Evolutionary conservation across 2,113 vertebrate species (phyloP), one percentile per base, ranked within the genome.

Genomic region (Sula dactylatra): DNA sequence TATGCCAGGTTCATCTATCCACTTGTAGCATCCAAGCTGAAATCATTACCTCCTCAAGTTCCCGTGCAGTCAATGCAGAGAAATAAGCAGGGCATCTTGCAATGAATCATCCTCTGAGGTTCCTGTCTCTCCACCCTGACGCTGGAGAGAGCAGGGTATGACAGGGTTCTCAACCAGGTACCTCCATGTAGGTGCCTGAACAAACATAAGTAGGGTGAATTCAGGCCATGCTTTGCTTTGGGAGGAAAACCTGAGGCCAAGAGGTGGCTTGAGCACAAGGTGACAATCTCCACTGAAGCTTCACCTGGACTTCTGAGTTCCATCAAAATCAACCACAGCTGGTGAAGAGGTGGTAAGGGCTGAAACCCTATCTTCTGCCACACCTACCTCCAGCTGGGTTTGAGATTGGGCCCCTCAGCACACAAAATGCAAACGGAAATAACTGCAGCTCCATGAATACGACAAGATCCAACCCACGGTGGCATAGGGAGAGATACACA

Each of bases 401-500:
- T 77, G 54, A 64, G 50, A 25, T 0, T 7, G n/a, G 29, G 4
- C 6, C 7, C 22, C 40, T 44, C 21, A 36, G 76, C 44, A 44
- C 62, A 59, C 13, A 40, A 50, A 84, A 44, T 9, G 11, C 38
- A 65, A 56, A 17, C 15, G 40, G n/a, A 83, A 88, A 61, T 65
- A 59, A 32, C 17, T 62, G 36, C 45, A 91, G 65, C 47, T 71
- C 65, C 27, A 16, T 9, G 6, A 66, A 70, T 5, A 27, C 1
- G 3, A 32, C 27, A 40, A 34, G 77, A 47, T 47, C 16, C 22
- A 72, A 52, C 40, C 25, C 1, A 3, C 7, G 45, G 26, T 42
- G 56, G 22, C 2, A 2, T 3, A 34, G 45, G 25, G 61, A 79
- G 61, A 67, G 54, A 40, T 26, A 11, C 2, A 10, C 0, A 7